phyloP scores from a whole-genome alignment of 2,113 vertebrate genomes.

The Glaucomys volans region DNA sequence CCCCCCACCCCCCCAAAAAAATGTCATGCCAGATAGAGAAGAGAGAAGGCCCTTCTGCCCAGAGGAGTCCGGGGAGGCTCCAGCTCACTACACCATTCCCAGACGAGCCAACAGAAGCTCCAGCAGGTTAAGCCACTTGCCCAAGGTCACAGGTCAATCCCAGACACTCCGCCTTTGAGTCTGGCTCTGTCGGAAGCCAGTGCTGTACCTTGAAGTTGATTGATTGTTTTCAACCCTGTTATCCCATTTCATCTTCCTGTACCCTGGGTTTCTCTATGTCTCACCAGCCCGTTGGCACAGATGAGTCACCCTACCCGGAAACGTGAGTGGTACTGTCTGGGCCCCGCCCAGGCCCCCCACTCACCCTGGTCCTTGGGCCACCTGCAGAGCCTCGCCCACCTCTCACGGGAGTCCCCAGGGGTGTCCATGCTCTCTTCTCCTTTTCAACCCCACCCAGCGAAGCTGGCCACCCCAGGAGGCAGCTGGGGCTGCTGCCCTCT shows the following conservation, averaged over 20 bases:
- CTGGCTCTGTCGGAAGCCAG: background rate
- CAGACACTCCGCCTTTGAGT: background rate
- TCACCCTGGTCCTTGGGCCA: background rate
- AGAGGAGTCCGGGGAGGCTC: background rate
- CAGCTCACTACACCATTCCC: background rate
- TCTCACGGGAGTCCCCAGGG: background rate
- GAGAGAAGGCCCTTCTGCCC: too few species aligned
- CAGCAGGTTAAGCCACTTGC: background rate
- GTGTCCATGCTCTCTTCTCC: background rate
- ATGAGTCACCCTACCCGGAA: conserved; percentile 69
- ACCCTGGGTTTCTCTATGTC: conserved; percentile 71
- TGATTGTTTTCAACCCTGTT: background rate
- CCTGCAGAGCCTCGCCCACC: background rate
- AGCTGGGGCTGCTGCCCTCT: background rate
- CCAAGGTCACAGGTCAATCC: background rate
- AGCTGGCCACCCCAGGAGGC: background rate
- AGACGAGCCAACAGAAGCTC: background rate
- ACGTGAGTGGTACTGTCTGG: background rate
- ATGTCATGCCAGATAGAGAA: background rate
- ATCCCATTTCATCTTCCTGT: conserved; percentile 59
- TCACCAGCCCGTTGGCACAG: conserved; percentile 71
- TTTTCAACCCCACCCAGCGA: background rate
- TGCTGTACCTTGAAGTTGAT: background rate
- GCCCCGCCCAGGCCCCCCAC: background rate
- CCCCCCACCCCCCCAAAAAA: too few species aligned